phyloP scores from a whole-genome alignment of 2,113 vertebrate genomes.

The Eurystomus gularis region DNA sequence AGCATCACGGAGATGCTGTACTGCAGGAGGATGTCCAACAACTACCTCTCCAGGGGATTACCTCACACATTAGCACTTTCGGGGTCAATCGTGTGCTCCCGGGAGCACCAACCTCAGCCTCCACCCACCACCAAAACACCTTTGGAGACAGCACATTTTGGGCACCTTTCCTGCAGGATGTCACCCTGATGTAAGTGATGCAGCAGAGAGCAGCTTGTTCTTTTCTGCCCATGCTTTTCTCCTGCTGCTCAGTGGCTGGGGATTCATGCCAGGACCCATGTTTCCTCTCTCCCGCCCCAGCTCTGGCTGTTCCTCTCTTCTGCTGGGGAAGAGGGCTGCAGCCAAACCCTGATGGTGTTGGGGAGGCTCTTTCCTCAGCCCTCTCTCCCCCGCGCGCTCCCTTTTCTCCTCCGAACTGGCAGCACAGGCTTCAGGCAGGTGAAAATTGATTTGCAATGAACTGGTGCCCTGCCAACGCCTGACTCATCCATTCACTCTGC shows the following conservation, averaged over 20 bases:
- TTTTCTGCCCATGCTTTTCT: background rate
- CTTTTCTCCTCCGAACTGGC: background rate
- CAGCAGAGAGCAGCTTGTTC: background rate
- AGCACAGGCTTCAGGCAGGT: background rate
- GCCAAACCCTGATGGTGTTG: background rate
- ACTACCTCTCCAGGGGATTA: rapidly evolving
- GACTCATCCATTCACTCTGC: slow-evolving; percentile 22
- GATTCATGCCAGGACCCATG: background rate
- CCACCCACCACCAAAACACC: background rate
- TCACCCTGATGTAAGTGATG: rapidly evolving
- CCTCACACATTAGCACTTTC: background rate
- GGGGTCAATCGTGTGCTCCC: background rate
- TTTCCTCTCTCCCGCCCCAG: background rate
- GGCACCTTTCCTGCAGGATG: background rate
- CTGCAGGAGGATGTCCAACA: background rate
- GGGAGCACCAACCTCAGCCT: background rate
- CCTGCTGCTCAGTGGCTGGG: background rate
- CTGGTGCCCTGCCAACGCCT: slow-evolving; percentile 29
- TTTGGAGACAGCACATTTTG: rapidly evolving
- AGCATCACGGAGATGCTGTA: background rate
- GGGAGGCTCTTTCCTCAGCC: background rate
- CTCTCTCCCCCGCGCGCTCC: background rate
- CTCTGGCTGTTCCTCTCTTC: background rate
- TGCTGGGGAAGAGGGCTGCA: background rate
- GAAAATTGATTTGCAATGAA: slow-evolving; percentile 51